phyloP scores from a whole-genome alignment of 2,888 invertebrate genomes.

The Empis stercorea region DNA sequence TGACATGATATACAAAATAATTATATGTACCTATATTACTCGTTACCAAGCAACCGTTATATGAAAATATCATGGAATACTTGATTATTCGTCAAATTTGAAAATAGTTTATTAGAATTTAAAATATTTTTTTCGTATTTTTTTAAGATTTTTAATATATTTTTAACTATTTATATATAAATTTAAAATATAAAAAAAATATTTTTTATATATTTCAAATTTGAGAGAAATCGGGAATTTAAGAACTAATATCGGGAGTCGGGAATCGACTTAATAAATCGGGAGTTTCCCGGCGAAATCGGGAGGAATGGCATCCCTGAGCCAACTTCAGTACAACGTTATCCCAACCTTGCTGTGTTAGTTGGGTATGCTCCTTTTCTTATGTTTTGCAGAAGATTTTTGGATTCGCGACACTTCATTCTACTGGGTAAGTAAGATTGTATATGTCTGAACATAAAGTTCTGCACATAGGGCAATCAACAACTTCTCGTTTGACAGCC shows the following conservation, averaged over 20 bases:
- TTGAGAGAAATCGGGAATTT: background rate
- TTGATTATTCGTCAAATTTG: background rate
- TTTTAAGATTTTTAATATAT: background rate
- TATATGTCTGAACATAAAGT: too few relatives aligned
- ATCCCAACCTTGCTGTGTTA: too few relatives aligned
- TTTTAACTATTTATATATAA: background rate
- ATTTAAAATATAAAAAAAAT: background rate
- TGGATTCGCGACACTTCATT: too few relatives aligned
- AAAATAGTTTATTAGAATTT: background rate
- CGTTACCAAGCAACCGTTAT: background rate
- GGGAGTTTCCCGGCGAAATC: constrained; percentile 1
- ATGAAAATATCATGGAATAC: background rate
- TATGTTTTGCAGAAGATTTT: too few relatives aligned
- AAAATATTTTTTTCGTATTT: background rate
- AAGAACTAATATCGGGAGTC: background rate
- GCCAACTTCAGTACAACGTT: too few relatives aligned
- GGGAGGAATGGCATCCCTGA: background rate
- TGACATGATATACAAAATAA: background rate
- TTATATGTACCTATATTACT: background rate
- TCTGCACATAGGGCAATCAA: too few relatives aligned
- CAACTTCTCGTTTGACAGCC: too few relatives aligned
- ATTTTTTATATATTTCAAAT: background rate
- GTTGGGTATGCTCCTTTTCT: too few relatives aligned
- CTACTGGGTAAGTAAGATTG: too few relatives aligned
- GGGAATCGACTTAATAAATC: constrained; percentile 1